Conservation (phyloP, 2,888 invertebrate species). For the Trachelus tabidus region DNA sequence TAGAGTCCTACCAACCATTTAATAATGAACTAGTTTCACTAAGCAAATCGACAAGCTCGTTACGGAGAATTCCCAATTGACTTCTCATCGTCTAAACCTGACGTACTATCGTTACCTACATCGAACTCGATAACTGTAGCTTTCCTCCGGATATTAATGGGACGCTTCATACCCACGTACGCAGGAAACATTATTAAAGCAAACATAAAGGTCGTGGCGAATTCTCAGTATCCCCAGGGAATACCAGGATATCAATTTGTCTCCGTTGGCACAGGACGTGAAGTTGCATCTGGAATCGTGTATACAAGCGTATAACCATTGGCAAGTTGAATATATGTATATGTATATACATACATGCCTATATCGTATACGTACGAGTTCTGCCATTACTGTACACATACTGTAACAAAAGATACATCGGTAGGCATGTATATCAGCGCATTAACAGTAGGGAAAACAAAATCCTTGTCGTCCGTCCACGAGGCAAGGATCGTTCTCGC, state of each 20-base stretch:
- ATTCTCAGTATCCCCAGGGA: neutral
- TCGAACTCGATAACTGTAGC: too few species aligned
- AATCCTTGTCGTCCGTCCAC: neutral
- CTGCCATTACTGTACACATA: constrained; percentile 15
- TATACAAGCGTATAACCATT: neutral
- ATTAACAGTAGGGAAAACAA: constrained; percentile 1
- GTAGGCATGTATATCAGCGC: neutral
- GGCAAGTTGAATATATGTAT: neutral
- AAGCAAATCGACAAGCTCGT: neutral
- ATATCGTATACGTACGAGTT: constrained; percentile 29
- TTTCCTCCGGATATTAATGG: neutral
- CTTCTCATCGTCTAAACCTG: neutral
- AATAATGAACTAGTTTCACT: neutral
- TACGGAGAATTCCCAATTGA: neutral
- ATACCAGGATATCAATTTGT: constrained; percentile 6
- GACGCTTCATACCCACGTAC: neutral
- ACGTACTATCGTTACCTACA: neutral
- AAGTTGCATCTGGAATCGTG: neutral
- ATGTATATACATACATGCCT: constrained; percentile 7
- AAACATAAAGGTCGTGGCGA: constrained; percentile 1
- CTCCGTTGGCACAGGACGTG: neutral
- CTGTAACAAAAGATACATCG: neutral
- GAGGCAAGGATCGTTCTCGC: neutral
- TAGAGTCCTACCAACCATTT: neutral
- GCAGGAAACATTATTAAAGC: constrained; percentile 24